Conservation (phyloP, 2,113 vertebrate species). For the Microcebus ravelobensis region DNA sequence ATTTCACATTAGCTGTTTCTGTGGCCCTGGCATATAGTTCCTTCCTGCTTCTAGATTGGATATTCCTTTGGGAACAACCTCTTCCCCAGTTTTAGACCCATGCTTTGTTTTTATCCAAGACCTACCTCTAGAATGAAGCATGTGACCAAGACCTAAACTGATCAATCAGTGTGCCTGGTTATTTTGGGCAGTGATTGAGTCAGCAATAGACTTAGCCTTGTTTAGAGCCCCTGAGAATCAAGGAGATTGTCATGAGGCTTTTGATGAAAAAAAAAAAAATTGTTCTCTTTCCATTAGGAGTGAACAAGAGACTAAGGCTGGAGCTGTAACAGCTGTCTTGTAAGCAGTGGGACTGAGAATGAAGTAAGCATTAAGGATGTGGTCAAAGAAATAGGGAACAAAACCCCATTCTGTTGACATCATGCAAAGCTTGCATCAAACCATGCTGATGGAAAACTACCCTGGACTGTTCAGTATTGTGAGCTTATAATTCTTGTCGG, state of each 20-base stretch:
- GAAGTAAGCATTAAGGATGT: background rate
- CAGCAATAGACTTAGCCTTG: background rate
- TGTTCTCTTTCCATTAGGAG: background rate
- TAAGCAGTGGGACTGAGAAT: background rate
- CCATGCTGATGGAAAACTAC: background rate
- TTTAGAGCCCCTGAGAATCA: background rate
- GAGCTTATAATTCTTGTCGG: background rate
- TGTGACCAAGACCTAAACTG: background rate
- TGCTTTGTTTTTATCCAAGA: background rate
- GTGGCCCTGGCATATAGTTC: background rate
- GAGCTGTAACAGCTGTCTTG: background rate
- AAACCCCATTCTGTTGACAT: background rate
- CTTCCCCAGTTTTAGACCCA: background rate
- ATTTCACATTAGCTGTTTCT: background rate
- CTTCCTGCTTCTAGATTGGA: background rate
- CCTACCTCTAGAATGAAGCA: background rate
- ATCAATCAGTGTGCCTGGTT: background rate
- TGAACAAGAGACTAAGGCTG: background rate
- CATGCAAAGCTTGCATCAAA: background rate
- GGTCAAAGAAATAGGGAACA: background rate
- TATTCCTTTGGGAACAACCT: background rate
- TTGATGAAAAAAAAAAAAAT: background rate
- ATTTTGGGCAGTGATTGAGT: background rate
- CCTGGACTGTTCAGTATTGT: background rate
- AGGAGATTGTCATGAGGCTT: background rate